phyloP scores from a whole-genome alignment of 1,140 invertebrate species.

The Temnothorax longispinosus region DNA sequence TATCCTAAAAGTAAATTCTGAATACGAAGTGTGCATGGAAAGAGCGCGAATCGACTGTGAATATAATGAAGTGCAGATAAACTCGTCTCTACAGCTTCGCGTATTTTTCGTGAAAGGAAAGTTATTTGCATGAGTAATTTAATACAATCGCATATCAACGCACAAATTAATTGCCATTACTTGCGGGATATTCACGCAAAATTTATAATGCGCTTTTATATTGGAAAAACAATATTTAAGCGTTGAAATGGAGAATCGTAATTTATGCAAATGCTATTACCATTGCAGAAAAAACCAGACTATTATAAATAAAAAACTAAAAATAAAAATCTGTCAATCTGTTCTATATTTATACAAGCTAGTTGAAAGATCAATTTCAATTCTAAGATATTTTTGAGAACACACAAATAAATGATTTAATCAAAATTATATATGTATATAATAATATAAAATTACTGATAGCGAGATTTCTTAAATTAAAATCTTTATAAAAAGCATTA shows the following conservation, averaged over 20 bases:
- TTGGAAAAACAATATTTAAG: slow-evolving; percentile 11
- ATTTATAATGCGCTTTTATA: slow-evolving; percentile 10
- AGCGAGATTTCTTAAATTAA: not conserved
- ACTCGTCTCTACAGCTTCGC: not conserved
- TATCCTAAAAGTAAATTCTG: not conserved
- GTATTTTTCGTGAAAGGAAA: not conserved
- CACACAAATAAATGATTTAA: not conserved
- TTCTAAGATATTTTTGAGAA: not conserved
- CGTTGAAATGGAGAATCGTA: not conserved
- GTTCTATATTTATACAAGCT: not conserved
- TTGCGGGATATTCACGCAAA: not conserved
- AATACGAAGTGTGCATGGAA: not conserved
- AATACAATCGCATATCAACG: not conserved
- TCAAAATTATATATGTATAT: not conserved
- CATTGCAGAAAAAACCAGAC: not conserved
- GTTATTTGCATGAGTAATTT: not conserved
- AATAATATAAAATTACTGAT: not conserved
- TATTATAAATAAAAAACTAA: not conserved
- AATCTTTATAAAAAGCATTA: not conserved
- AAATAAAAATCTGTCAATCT: not conserved
- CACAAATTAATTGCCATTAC: slow-evolving; percentile 20
- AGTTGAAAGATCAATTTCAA: not conserved
- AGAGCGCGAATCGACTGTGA: not conserved
- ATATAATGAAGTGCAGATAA: slow-evolving; percentile 14
- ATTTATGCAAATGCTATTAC: slow-evolving; percentile 16